phyloP scores from a whole-genome alignment of 2,113 vertebrate genomes.

The Phalacrocorax pelagicus region DNA sequence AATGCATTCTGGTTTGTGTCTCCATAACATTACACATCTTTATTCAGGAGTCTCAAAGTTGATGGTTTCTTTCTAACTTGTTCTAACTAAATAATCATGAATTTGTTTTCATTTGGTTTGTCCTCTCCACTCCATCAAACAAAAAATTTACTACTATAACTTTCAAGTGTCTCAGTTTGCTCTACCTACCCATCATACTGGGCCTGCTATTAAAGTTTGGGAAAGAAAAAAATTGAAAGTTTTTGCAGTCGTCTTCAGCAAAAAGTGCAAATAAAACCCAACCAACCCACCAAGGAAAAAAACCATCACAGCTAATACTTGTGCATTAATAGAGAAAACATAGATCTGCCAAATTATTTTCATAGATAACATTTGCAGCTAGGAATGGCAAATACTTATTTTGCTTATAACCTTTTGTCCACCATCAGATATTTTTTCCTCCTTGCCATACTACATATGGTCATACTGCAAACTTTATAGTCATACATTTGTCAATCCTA shows the following conservation, averaged over 20 bases:
- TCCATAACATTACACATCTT: background rate
- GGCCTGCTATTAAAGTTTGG: background rate
- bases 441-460: background rate
- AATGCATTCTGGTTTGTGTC: background rate
- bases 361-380: background rate
- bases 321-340: background rate
- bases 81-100: background rate
- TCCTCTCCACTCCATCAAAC: background rate
- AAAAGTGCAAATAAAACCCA: background rate
- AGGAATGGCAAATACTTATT: background rate
- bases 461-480: background rate
- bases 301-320: background rate
- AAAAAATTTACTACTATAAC: background rate
- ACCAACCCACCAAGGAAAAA: background rate
- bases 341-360: background rate
- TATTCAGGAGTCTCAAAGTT: background rate
- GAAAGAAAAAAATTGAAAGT: background rate
- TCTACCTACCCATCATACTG: background rate
- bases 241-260: background rate
- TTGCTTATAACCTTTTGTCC: background rate
- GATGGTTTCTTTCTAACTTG: background rate
- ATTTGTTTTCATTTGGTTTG: background rate
- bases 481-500: background rate
- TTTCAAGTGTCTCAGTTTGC: background rate
- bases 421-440: background rate